phyloP scores from a whole-genome alignment of 1,140 invertebrate species.

The Brachionus calyciflorus region DNA sequence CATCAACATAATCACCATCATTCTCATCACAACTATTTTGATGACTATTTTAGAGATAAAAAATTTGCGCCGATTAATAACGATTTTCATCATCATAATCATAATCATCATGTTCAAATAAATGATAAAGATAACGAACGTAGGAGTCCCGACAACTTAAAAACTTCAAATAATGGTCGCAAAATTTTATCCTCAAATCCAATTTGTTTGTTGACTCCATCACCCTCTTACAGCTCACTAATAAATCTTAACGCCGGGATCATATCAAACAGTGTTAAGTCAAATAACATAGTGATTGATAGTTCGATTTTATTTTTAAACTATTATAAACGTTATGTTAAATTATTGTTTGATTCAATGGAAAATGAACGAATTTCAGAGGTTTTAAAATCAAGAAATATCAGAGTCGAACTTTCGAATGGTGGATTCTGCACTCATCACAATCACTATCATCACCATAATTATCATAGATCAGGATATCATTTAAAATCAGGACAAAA shows the following conservation, averaged over 20 bases:
- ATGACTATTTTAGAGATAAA: conserved; percentile 23
- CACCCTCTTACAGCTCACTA: conserved; percentile 1
- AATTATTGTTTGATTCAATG: conserved; percentile 35
- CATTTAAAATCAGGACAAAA: neutral
- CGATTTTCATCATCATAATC: neutral
- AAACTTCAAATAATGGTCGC: neutral
- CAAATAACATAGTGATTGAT: conserved; percentile 39
- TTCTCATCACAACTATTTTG: conserved; percentile 9
- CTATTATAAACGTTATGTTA: conserved; percentile 36
- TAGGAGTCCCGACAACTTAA: neutral
- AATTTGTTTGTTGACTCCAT: conserved; percentile 33
- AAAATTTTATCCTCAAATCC: conserved; percentile 8
- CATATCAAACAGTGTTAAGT: neutral
- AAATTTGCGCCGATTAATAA: neutral
- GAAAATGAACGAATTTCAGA: conserved; percentile 6
- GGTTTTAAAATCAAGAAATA: neutral
- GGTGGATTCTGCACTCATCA: conserved; percentile 26
- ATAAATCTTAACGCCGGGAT: neutral
- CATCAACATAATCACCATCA: neutral
- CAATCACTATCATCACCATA: conserved; percentile 18
- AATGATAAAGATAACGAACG: conserved; percentile 1
- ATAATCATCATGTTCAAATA: neutral
- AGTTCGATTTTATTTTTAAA: conserved; percentile 27
- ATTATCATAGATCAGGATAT: neutral
- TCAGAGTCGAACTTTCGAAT: neutral